Conservation (phyloP, 2,888 invertebrate species). For the Neocrepidodera transversa region DNA sequence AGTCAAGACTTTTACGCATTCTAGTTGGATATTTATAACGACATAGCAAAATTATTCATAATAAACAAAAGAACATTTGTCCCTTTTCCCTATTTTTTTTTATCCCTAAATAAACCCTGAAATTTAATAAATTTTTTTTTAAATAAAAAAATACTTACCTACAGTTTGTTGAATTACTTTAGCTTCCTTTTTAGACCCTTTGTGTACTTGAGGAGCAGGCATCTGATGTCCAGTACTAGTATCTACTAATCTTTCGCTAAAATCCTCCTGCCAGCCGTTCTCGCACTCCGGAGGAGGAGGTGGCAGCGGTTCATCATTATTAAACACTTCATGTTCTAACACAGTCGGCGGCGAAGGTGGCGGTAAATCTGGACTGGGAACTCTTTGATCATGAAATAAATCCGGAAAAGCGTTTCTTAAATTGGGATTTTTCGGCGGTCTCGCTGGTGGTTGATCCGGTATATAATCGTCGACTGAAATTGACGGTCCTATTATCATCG, state of each 20-base stretch:
- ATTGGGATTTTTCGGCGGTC: slow-evolving; percentile 80
- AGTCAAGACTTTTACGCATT: too few relatives aligned
- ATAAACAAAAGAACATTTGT: too few relatives aligned
- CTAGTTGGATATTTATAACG: too few relatives aligned
- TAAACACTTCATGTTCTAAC: slow-evolving; percentile 66
- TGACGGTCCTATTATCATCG: slow-evolving; percentile 68
- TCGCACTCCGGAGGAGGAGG: slow-evolving; percentile 69
- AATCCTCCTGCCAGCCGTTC: slow-evolving; percentile 52
- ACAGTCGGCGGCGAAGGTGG: slow-evolving; percentile 70
- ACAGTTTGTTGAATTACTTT: slow-evolving; percentile 40
- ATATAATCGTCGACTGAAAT: slow-evolving; percentile 74
- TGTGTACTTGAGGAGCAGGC: slow-evolving; percentile 54
- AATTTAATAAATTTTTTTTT: too few relatives aligned
- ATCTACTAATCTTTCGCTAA: slow-evolving; percentile 51
- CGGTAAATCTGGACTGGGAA: slow-evolving; percentile 67
- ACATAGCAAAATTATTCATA: too few relatives aligned
- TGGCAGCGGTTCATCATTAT: slow-evolving; percentile 70
- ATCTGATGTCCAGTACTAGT: slow-evolving; percentile 49
- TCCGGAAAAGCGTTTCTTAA: slow-evolving; percentile 63
- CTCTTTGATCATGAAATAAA: slow-evolving; percentile 61
- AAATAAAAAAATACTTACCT: slow-evolving; percentile 37
- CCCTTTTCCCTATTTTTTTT: too few relatives aligned
- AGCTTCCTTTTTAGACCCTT: slow-evolving; percentile 29
- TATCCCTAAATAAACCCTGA: too few relatives aligned
- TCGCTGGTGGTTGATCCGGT: slow-evolving; percentile 76